These are phyloP conservation scores for Conops quadrifasciatus DNA, from an alignment of 2,888 invertebrate species.

Conservation along the genomic window DNA sequence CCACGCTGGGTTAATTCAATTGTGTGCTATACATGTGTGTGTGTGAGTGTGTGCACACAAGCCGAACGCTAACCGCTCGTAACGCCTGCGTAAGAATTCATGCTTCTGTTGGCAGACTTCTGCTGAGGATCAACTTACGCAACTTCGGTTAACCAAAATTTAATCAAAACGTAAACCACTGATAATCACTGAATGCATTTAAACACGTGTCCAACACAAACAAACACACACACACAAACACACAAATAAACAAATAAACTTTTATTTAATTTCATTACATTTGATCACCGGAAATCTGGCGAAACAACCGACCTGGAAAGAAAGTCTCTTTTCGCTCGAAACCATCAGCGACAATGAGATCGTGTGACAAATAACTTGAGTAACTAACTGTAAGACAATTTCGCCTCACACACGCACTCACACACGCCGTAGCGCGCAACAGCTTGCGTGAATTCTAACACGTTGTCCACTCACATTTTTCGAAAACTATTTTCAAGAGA, in stretches of 20 bases:
- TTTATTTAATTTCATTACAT: too few relatives aligned
- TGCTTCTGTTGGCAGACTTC: neutral
- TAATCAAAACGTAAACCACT: conserved; percentile 5
- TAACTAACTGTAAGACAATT: conserved; percentile 16
- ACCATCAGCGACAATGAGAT: conserved; percentile 16
- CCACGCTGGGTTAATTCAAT: neutral
- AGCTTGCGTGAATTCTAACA: conserved; percentile 24
- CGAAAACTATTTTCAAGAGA: conserved; percentile 13
- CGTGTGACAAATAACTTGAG: conserved; percentile 25
- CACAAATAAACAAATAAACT: too few relatives aligned
- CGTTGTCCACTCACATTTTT: conserved; percentile 22
- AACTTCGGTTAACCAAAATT: neutral
- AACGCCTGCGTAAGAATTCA: neutral
- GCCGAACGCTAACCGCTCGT: neutral
- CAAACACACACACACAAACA: neutral
- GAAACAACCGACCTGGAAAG: conserved; percentile 12
- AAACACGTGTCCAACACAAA: conserved; percentile 18
- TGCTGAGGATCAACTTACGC: neutral
- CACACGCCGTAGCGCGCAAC: neutral
- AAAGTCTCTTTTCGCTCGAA: conserved; percentile 1
- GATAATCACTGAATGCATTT: conserved; percentile 5
- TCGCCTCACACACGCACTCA: neutral
- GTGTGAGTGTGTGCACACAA: neutral
- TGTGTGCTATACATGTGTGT: neutral
- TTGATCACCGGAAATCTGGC: conserved; percentile 25